A percentile compares a stretch with the other conserved stretches of the same genome.
These are phyloP conservation scores for Charanyca ferruginea DNA, from an alignment of 2,888 invertebrate species.

Conservation along the genomic window DNA sequence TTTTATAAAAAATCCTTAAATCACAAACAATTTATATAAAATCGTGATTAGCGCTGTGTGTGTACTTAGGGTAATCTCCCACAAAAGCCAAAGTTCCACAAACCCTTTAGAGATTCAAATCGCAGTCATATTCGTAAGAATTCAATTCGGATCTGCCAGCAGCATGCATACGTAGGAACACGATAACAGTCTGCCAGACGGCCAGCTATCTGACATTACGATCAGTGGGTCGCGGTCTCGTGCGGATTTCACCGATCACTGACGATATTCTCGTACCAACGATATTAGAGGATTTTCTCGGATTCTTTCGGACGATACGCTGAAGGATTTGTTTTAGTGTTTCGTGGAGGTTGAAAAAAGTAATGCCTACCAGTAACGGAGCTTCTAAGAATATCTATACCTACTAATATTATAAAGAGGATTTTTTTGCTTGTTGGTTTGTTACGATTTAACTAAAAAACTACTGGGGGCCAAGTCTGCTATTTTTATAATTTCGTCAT, in stretches of 20 bases:
- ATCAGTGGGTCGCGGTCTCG: conserved; percentile 34
- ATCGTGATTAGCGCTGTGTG: too few relatives aligned
- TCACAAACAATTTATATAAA: too few relatives aligned
- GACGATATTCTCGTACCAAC: conserved; percentile 30
- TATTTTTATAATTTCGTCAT: too few relatives aligned
- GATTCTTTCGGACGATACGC: conserved; percentile 16
- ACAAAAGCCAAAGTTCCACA: neutral
- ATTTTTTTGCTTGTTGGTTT: too few relatives aligned
- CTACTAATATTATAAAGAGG: too few relatives aligned
- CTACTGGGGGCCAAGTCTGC: too few relatives aligned
- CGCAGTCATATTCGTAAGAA: conserved; percentile 22
- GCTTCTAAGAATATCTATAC: too few relatives aligned
- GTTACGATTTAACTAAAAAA: too few relatives aligned
- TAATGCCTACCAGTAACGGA: too few relatives aligned
- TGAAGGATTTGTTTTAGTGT: conserved; percentile 22
- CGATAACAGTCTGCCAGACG: conserved; percentile 35
- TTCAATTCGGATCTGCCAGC: conserved; percentile 48
- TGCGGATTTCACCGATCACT: conserved; percentile 16
- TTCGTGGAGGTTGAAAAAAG: neutral
- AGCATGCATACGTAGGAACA: conserved; percentile 33
- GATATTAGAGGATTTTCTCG: conserved; percentile 42
- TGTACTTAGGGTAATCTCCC: neutral
- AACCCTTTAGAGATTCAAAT: conserved; percentile 16
- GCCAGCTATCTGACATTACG: conserved; percentile 38
- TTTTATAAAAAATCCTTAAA: too few relatives aligned